Conservation (phyloP, 2,888 invertebrate genomes). For the Icerya purchasi region DNA sequence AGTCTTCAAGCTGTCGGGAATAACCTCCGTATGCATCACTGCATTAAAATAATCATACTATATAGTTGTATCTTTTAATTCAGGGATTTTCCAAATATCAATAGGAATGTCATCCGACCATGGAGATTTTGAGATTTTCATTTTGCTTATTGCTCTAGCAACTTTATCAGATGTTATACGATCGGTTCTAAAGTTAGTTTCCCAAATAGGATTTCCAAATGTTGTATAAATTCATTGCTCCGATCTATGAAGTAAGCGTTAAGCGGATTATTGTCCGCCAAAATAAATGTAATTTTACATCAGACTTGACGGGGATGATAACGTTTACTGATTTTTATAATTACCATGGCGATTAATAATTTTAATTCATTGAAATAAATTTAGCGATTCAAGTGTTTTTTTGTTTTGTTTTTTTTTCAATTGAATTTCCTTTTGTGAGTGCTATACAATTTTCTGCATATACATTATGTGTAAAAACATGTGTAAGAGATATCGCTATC, state of each 20-base stretch:
- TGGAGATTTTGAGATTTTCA: background rate
- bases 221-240: background rate
- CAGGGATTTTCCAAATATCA: background rate
- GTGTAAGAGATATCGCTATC: too few species aligned
- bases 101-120: background rate
- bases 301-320: too few species aligned
- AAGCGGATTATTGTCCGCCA: too few species aligned
- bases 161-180: background rate
- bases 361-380: too few species aligned
- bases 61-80: background rate
- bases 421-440: too few species aligned
- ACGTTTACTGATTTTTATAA: too few species aligned
- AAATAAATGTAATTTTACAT: too few species aligned
- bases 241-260: background rate
- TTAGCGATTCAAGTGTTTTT: too few species aligned
- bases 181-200: background rate
- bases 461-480: too few species aligned
- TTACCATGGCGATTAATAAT: too few species aligned
- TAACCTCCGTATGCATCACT: background rate
- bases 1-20: background rate
- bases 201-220: background rate
- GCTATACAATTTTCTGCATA: too few species aligned
- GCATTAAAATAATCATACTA: background rate
- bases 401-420: too few species aligned
- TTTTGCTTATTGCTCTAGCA: background rate